These are phyloP conservation scores for Gymnorhina tibicen DNA, from an alignment of 2,113 vertebrate genomes.

Conservation along the genomic window DNA sequence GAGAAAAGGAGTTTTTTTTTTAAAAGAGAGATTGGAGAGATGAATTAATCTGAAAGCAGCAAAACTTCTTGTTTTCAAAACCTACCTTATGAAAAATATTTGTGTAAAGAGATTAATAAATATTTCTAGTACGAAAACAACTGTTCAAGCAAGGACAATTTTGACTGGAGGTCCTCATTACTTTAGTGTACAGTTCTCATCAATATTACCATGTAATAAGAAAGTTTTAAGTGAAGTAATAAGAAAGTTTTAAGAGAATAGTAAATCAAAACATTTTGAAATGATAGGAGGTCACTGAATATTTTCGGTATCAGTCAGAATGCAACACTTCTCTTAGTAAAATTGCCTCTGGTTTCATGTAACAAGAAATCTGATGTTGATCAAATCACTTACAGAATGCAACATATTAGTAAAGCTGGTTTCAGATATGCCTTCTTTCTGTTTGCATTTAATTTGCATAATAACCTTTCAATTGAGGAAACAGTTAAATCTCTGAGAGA, in stretches of 20 bases:
- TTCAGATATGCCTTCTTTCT: not conserved
- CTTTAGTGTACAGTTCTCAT: not conserved
- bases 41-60: not conserved
- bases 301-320: not conserved
- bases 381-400: not conserved
- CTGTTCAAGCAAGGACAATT: not conserved
- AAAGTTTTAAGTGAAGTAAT: not conserved
- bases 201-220: not conserved
- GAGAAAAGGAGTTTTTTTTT: not conserved
- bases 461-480: not conserved
- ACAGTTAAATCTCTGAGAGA: not conserved
- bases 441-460: not conserved
- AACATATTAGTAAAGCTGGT: not conserved
- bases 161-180: not conserved
- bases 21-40: not conserved
- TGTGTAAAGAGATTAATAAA: not conserved
- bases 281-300: not conserved
- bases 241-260: not conserved
- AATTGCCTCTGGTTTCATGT: not conserved
- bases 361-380: not conserved
- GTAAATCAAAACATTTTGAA: not conserved
- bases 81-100: not conserved
- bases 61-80: not conserved
- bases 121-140: not conserved
- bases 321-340: not conserved